Base-by-base conservation (phyloP, 2,113 vertebrate species). In the Psilopogon haemacephalus region DNA sequence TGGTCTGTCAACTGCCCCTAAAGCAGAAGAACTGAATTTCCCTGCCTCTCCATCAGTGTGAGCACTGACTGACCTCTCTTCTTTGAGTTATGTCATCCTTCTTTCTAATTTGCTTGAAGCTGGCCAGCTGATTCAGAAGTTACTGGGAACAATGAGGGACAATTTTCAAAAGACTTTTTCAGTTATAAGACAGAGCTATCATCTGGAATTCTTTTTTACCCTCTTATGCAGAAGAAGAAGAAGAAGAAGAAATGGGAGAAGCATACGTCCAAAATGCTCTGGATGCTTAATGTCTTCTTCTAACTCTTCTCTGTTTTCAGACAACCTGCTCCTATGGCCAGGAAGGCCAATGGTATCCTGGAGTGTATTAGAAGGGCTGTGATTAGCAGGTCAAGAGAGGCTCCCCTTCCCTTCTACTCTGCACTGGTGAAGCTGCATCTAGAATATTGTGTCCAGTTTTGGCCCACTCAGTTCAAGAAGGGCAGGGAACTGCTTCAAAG, bases 261-360 rank as follows among this genome's bases (percentile, higher is more conserved):
- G 77, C 6, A 12, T 2, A 32, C 0, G 0, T 19, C 10, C 46
- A 64, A 40, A 74, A 60, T 9, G 5, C 13, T 42, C 26, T 11
- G 40, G 50, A 37, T 64, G 33, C 15, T 88, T 14, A 18, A 52
- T 18, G 19, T 24, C 48, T 92, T 82, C 48, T 69, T 54, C 44
- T 28, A 60, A 78, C 12, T 12, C 33, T 88, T 42, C 55, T 24
- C 56, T 74, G 46, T 33, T 56, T 80, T 81, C 58, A 72, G 8
- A 17, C 42, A 44, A 44, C 18, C 16, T 44, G 42, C 42, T 18
- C 42, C 8, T 44, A 18, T 18, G 42, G 15, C 42, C 42, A 44
- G n/a, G n/a, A n/a, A 44, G 42, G 42, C 42, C 42, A 44, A 18
- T 44, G 42, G 42, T 44, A 44, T 44, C n/a, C n/a, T n/a, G n/a